phyloP scores from a whole-genome alignment of 2,113 vertebrate genomes.

The Percopsis transmontana region DNA sequence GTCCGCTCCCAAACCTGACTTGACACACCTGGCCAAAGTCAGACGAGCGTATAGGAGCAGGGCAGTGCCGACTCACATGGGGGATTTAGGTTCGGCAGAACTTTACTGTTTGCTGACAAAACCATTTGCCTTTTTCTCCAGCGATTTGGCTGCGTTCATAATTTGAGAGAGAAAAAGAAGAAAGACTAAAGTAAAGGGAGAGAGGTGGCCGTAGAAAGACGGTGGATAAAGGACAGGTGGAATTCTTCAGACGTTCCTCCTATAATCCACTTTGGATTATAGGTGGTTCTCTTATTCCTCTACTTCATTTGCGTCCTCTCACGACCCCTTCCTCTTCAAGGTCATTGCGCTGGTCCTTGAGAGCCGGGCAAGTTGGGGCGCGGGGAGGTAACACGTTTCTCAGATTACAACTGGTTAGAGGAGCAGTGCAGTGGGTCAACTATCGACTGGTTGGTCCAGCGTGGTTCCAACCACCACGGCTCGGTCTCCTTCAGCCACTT shows the following conservation, averaged over 20 bases:
- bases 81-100: conserved; percentile 51
- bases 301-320: conserved; percentile 5
- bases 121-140: conserved; percentile 21
- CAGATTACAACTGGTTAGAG: conserved; percentile 35
- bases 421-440: conserved; percentile 56
- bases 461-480: conserved; percentile 60
- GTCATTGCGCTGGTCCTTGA: conserved; percentile 49
- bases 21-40: conserved; percentile 68
- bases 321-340: conserved; percentile 52
- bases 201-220: neutral
- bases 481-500: conserved; percentile 78
- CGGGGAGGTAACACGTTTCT: conserved; percentile 17
- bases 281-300: conserved; percentile 7
- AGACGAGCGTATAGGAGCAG: conserved; percentile 59
- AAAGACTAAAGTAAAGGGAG: conserved; percentile 8
- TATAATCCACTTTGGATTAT: conserved; percentile 23
- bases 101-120: conserved; percentile 50
- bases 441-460: conserved; percentile 62
- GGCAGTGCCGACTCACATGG: conserved; percentile 62
- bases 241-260: conserved; percentile 14
- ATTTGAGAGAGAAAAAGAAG: neutral
- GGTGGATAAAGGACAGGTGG: neutral
- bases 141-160: neutral
- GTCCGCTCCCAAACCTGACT: conserved; percentile 68
- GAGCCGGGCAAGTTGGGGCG: conserved; percentile 24